These are phyloP conservation scores for Speoplatyrhinus poulsoni DNA, from an alignment of 2,113 vertebrate genomes.

Conservation along the genomic window DNA sequence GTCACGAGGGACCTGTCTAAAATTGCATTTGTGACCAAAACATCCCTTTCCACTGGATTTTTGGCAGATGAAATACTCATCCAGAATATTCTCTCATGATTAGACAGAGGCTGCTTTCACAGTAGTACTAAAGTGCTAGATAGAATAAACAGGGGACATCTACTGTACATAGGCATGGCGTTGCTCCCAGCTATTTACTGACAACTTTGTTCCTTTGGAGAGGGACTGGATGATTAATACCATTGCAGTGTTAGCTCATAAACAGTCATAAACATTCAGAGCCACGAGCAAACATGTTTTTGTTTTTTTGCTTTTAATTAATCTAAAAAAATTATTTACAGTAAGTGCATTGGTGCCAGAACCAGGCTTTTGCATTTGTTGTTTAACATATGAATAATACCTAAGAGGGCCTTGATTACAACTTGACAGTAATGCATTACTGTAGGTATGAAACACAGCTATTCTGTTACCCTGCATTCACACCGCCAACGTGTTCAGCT, in stretches of 20 bases:
- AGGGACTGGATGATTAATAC: constrained; percentile 51
- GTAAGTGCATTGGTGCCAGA: constrained; percentile 28
- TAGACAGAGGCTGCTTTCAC: constrained; percentile 66
- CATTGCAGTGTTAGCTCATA: constrained; percentile 29
- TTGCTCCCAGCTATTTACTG: constrained; percentile 39
- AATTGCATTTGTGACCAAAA: constrained; percentile 21
- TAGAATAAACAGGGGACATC: constrained; percentile 44
- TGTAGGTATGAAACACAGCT: too few species aligned
- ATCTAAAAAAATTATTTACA: constrained; percentile 45
- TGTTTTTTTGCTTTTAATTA: constrained; percentile 17
- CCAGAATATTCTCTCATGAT: constrained; percentile 59
- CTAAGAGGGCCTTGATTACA: not conserved
- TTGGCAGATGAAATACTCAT: constrained; percentile 39
- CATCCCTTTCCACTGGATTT: constrained; percentile 20
- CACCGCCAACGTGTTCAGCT: too few species aligned
- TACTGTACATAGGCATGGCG: constrained; percentile 10
- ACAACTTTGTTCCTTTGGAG: constrained; percentile 56
- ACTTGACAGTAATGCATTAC: not conserved
- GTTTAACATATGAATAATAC: constrained; percentile 28
- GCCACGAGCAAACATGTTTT: constrained; percentile 45
- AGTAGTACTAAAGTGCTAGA: constrained; percentile 37
- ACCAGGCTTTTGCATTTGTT: constrained; percentile 33
- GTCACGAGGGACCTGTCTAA: constrained; percentile 33
- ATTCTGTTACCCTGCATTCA: too few species aligned
- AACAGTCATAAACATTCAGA: constrained; percentile 48